phyloP scores from a whole-genome alignment of 2,888 invertebrate genomes.

The Sarcophaga caerulescens region DNA sequence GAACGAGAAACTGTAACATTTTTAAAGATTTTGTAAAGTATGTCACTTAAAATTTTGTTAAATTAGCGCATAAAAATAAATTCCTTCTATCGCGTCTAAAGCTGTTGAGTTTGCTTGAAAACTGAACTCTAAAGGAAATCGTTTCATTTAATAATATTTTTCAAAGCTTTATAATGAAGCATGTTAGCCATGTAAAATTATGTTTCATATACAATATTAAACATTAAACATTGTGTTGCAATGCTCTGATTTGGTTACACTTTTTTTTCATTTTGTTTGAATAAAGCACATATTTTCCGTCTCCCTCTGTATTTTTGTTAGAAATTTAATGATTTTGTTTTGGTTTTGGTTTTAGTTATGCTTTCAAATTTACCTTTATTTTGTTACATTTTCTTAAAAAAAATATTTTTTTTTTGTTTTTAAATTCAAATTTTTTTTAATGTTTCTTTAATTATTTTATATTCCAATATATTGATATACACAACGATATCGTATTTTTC shows the following conservation, averaged over 20 bases:
- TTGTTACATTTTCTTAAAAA: slow-evolving; percentile 52
- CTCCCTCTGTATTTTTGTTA: background rate
- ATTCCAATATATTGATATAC: background rate
- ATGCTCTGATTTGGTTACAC: background rate
- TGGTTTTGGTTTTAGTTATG: background rate
- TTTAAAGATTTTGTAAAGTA: no score
- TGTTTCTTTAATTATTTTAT: background rate
- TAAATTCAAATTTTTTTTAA: slow-evolving; percentile 19
- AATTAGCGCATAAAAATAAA: no score
- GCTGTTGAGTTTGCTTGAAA: no score
- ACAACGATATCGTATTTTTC: background rate
- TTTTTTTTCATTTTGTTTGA: background rate
- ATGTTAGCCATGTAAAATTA: no score
- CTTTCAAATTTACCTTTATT: slow-evolving; percentile 51
- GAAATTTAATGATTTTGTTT: background rate
- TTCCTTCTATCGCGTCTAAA: no score
- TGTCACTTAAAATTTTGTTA: no score
- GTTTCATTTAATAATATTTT: no score
- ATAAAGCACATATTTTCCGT: background rate
- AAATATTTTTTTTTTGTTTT: slow-evolving; percentile 35
- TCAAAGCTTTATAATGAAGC: no score
- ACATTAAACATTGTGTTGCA: no score
- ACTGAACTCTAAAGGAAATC: no score
- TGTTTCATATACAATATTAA: no score
- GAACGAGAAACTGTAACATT: no score